A percentile compares a stretch with the other conserved stretches of the same genome.
Evolutionary conservation across 1,140 invertebrate genomes (phyloP).

Genomic region (Papilio polyxenes): DNA sequence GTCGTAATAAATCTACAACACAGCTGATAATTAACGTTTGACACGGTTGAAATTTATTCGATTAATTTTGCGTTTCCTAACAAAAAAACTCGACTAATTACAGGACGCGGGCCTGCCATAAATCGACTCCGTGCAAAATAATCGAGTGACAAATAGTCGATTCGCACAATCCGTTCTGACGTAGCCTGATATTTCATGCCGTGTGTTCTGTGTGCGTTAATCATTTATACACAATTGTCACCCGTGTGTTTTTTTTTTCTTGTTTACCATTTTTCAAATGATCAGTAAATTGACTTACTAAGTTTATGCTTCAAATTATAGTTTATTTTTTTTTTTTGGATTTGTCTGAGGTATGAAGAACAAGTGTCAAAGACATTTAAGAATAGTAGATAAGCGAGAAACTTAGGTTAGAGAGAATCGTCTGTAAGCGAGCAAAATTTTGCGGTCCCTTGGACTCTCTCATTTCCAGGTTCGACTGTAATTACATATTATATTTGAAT

Average conservation of each 20-base stretch:
- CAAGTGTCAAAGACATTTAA: no score
- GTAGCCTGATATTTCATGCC: slow-evolving; percentile 9
- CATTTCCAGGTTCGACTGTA: no score
- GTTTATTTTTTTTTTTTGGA: no score
- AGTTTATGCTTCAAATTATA: neutral
- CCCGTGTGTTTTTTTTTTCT: neutral
- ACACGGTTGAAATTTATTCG: slow-evolving; percentile 7
- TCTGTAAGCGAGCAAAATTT: no score
- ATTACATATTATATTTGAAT: no score
- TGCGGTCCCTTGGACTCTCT: no score
- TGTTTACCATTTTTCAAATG: neutral
- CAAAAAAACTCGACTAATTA: slow-evolving; percentile 21
- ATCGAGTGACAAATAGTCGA: slow-evolving; percentile 17
- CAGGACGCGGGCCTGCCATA: slow-evolving; percentile 11
- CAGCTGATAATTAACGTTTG: slow-evolving; percentile 16
- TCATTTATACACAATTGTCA: slow-evolving; percentile 9
- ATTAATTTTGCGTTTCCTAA: slow-evolving; percentile 12
- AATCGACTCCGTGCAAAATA: slow-evolving; percentile 11
- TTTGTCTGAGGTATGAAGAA: no score
- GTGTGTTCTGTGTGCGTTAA: neutral
- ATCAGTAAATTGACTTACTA: neutral
- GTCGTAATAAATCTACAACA: slow-evolving; percentile 8
- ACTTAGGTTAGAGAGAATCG: no score
- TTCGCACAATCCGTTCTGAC: slow-evolving; percentile 5
- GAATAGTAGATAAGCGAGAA: no score